Conservation (phyloP, 2,888 invertebrate species). For the Morpho achilles region DNA sequence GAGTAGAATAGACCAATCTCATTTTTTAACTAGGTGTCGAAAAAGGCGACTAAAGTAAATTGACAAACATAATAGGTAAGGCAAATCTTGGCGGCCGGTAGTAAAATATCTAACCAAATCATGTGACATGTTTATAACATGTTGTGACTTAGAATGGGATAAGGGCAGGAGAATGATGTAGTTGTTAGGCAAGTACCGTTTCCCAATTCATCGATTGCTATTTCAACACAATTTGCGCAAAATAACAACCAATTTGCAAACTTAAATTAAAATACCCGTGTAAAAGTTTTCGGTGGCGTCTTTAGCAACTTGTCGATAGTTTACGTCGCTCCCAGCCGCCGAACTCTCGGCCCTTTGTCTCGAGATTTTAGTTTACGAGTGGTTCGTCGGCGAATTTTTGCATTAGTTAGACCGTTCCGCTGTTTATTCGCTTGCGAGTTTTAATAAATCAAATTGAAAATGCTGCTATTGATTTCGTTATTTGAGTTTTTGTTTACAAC, state of each 20-base stretch:
- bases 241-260: slow-evolving; percentile 5
- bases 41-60: too few species aligned
- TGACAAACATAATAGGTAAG: too few species aligned
- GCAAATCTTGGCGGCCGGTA: too few species aligned
- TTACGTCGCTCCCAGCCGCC: slow-evolving; percentile 35
- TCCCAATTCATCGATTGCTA: background rate
- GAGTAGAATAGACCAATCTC: too few species aligned
- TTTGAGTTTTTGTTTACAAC: too few species aligned
- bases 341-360: slow-evolving; percentile 35
- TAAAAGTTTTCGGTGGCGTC: slow-evolving; percentile 33
- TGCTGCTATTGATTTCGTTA: too few species aligned
- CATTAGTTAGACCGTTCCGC: background rate
- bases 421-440: slow-evolving; percentile 5
- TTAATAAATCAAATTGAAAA: slow-evolving; percentile 8
- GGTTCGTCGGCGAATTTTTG: slow-evolving; percentile 24
- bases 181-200: background rate
- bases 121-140: too few species aligned
- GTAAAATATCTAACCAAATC: too few species aligned
- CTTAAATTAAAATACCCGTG: slow-evolving; percentile 75
- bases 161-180: too few species aligned
- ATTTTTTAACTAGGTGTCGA: too few species aligned
- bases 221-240: slow-evolving; percentile 12
- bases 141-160: too few species aligned
- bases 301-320: slow-evolving; percentile 42
- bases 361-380: slow-evolving; percentile 28